A percentile compares a stretch with the other conserved stretches of the same genome.
These are phyloP conservation scores for Crioceris asparagi DNA, from an alignment of 2,888 invertebrate species.

Conservation along the genomic window DNA sequence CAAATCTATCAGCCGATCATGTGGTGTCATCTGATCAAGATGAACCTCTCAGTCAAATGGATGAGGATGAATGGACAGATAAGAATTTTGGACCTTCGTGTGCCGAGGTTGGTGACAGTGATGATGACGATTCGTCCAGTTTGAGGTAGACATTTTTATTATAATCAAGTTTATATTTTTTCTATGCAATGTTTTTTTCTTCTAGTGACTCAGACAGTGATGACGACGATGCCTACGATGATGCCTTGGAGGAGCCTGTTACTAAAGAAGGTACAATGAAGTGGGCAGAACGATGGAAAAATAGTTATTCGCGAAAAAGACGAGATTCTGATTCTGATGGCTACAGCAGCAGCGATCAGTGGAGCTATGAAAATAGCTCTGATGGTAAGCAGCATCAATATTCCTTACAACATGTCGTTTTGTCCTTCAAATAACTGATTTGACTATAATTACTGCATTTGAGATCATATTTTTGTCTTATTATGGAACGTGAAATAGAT, in stretches of 20 bases:
- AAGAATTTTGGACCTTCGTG: conserved; percentile 79
- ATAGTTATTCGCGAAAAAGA: conserved; percentile 38
- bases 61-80: conserved; percentile 94
- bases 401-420: too few relatives aligned
- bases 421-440: too few relatives aligned
- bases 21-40: conserved; percentile 49
- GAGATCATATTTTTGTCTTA: too few relatives aligned
- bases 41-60: conserved; percentile 65
- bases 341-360: conserved; percentile 37
- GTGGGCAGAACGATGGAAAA: conserved; percentile 58
- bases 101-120: conserved; percentile 46
- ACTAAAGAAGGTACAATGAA: conserved; percentile 59
- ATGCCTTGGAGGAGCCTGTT: conserved; percentile 52
- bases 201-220: conserved; percentile 49
- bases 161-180: background rate
- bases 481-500: too few relatives aligned
- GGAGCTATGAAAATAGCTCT: conserved; percentile 40
- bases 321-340: conserved; percentile 34
- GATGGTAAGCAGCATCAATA: conserved; percentile 40
- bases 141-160: conserved; percentile 34
- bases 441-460: too few relatives aligned
- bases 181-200: conserved; percentile 6
- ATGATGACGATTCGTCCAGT: conserved; percentile 51
- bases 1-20: conserved; percentile 51
- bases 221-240: conserved; percentile 56